Conservation (phyloP, 2,113 vertebrate species). For the Barbus barbus region DNA sequence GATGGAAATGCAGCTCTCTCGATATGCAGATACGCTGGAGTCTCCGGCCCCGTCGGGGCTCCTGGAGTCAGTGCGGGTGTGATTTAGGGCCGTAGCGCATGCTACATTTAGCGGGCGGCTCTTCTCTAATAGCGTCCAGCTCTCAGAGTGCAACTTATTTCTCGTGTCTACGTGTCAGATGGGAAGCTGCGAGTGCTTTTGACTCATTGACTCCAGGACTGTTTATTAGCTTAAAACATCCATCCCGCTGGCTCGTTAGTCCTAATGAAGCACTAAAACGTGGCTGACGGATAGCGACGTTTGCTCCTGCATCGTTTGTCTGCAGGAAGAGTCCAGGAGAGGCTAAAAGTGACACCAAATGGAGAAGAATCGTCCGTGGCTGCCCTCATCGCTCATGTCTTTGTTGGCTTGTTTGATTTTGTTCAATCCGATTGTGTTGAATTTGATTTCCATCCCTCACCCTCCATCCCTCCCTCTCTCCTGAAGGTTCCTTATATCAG, state of each 20-base stretch:
- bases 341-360: constrained; percentile 60
- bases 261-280: constrained; percentile 79
- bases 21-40: constrained; percentile 19
- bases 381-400: constrained; percentile 80
- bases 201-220: constrained; percentile 83
- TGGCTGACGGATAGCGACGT: constrained; percentile 76
- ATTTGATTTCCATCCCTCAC: constrained; percentile 25
- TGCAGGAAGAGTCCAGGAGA: constrained; percentile 54
- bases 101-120: constrained; percentile 49
- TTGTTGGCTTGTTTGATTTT: constrained; percentile 77
- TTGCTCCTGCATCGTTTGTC: constrained; percentile 67
- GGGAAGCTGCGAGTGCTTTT: constrained; percentile 84
- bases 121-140: constrained; percentile 39
- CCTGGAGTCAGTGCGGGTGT: constrained; percentile 41
- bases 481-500: too few species aligned
- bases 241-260: constrained; percentile 83
- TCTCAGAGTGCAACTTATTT: constrained; percentile 62
- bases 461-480: too few species aligned
- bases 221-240: constrained; percentile 84
- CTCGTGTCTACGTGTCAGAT: constrained; percentile 85
- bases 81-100: constrained; percentile 52
- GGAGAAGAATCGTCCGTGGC: constrained; percentile 66
- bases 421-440: constrained; percentile 44
- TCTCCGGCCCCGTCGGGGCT: background rate
- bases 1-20: background rate